Evolutionary conservation across 2,113 vertebrate genomes (phyloP), one percentile per base, ranked within the genome.

Genomic region (Maccullochella peelii): DNA sequence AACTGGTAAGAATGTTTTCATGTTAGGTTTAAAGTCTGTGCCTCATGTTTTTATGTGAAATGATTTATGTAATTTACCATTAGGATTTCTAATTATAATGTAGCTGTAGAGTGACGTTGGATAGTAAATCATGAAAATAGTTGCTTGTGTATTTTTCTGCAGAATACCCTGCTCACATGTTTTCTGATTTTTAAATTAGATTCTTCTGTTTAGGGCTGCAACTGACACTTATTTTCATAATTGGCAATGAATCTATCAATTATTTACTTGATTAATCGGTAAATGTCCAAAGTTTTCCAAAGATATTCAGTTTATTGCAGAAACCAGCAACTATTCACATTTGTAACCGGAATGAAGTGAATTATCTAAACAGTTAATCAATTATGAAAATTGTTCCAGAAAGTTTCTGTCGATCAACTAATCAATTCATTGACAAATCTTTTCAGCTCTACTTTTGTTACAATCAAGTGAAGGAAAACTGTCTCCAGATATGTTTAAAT

Each of bases 1-100:
- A 52, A 16, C 59, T 65, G 79, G 63, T 81, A 71, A 82, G 73
- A 70, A 4, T 27, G 40, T 73, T 49, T 71, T 40, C 6, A 50
- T 23, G 6, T 55, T 58, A 25, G 0, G 70, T 52, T 79, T 30
- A 7, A 38, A 50, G 61, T 16, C 15, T 52, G 36, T 23, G 7
- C 20, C 6, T 61, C 9, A 23, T n/a, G 23, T 57, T 50, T 52
- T 36, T 38, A 15, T 44, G 8, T 52, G 8, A 49, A 40, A 55
- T 49, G 1, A 70, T 57, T 73, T 33, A 33, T 63, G 10, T 21
- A 1, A 77, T 44, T 55, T 44, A 14, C 11, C 14, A 21, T 14
- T 55, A 27, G 63, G 38, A 47, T 77, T 68, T 67, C 1, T 42
- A 52, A 50, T 77, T 49, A 8, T 62, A 66, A 50, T 58, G 15